phyloP scores from a whole-genome alignment of 1,140 invertebrate genomes.

The Nixonia krombeini region DNA sequence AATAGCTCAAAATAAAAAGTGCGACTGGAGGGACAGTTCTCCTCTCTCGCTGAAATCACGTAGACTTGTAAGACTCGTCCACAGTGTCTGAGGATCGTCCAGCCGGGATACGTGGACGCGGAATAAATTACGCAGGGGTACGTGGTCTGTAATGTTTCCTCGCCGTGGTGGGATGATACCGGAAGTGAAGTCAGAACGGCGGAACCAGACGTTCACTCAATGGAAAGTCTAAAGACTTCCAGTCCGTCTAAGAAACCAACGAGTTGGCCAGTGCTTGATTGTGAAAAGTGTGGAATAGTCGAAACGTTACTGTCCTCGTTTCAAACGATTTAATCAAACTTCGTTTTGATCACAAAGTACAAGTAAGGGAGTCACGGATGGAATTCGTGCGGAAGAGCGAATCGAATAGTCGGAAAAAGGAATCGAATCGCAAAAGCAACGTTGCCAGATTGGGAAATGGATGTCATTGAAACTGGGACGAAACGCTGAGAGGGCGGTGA shows the following conservation, averaged over 20 bases:
- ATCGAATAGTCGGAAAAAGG: not conserved
- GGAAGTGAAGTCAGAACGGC: slow-evolving; percentile 69
- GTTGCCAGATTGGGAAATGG: not conserved
- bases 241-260: slow-evolving; percentile 57
- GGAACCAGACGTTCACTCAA: slow-evolving; percentile 71
- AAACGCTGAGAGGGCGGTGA: not conserved
- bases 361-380: too few species aligned
- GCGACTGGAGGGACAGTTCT: too few species aligned
- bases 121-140: slow-evolving; percentile 60
- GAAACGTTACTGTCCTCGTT: slow-evolving; percentile 15
- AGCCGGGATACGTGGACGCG: slow-evolving; percentile 55
- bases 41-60: slow-evolving; percentile 38
- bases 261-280: slow-evolving; percentile 44
- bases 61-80: slow-evolving; percentile 51
- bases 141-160: slow-evolving; percentile 47
- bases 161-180: slow-evolving; percentile 67
- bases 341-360: too few species aligned
- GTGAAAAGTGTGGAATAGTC: slow-evolving; percentile 46
- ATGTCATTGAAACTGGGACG: not conserved
- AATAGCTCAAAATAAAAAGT: too few species aligned
- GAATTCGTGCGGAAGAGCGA: too few species aligned
- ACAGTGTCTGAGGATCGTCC: slow-evolving; percentile 38
- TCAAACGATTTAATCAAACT: too few species aligned
- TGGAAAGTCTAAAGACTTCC: slow-evolving; percentile 69
- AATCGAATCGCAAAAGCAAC: slow-evolving; percentile 5